Base-by-base conservation (phyloP, 2,888 invertebrate species). In the Sinodicranocentrus sp. region DNA sequence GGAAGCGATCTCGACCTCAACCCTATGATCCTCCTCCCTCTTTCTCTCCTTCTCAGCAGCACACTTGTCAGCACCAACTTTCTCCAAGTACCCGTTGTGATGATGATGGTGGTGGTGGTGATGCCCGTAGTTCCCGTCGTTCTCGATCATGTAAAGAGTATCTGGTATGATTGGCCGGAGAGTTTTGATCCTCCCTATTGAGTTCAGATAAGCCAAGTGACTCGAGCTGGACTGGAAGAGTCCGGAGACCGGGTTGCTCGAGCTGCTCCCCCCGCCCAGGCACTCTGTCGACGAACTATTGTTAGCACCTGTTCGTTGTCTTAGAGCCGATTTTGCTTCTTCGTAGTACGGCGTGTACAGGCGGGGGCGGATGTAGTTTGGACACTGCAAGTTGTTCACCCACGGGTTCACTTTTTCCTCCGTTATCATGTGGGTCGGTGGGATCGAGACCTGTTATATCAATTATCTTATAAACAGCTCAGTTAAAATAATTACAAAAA, bases 271-370 rank as follows among this genome's bases (percentile, higher is more conserved):
- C n/a, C 28, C 43, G 17, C 70, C 70, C 10, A 67, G 39, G 28
- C 76, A 76, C 39, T 76, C 76, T 15, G 43, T 76, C 17, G 72
- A 39, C 17, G 48, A 57, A 19, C 25, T 57, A 25, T 10, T 57
- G 61, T 77, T 71, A 15, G 70, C 43, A 8, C 52, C 54, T 43
- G 83, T 80, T 52, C 87, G 77, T 19, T 82, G 71, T 43, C 86
- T 71, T 8, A 88, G 68, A 19, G 87, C 85, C 10, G 85, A 82
- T 52, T 97, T 98, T 13, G 97, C 98, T 90, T 80, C 71, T 21
- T 98, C 98, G 89, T 96, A 96, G 91, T 98, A 98, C 48, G 98
- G 98, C 93, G 96, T 95, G 91, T 98, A 98, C 85, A 97, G 93
- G 59, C 98, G 92, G 70, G 98, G 97, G 87, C 97, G 94, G 5